These are phyloP conservation scores for Zootoca vivipara DNA, from an alignment of 2,113 vertebrate species.

Conservation along the genomic window DNA sequence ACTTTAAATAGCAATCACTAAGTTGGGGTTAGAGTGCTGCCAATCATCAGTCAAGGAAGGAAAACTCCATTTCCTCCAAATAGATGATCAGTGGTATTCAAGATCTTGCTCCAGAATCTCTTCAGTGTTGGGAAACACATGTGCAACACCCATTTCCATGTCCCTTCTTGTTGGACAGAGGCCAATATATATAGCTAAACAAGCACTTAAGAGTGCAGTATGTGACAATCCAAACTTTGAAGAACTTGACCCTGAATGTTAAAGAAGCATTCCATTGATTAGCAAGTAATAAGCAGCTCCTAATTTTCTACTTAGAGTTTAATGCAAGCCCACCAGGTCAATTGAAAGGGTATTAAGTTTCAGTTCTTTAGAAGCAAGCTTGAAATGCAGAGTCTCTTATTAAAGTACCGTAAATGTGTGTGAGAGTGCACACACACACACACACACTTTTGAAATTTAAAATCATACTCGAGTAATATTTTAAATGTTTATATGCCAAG, in stretches of 20 bases:
- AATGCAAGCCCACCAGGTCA: neutral
- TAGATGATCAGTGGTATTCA: neutral
- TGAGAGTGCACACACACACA: neutral
- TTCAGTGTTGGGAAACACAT: neutral
- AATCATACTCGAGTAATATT: neutral
- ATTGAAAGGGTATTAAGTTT: neutral
- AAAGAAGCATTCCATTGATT: neutral
- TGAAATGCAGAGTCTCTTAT: neutral
- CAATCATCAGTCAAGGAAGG: neutral
- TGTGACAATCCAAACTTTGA: neutral
- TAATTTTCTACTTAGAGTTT: neutral
- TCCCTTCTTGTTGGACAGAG: neutral
- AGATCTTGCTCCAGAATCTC: neutral
- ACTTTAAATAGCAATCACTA: neutral
- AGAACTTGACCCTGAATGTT: neutral
- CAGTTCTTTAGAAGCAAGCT: neutral
- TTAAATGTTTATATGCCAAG: neutral
- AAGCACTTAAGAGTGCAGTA: neutral
- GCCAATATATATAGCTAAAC: neutral
- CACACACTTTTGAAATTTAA: neutral
- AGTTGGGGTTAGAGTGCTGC: neutral
- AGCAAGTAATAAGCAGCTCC: neutral
- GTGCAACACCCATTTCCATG: neutral
- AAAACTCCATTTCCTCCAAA: neutral
- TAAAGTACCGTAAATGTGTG: neutral